Evolutionary conservation across 1,140 invertebrate species (phyloP), one percentile per base, ranked within the genome.

Genomic region (Argopecten irradians): DNA sequence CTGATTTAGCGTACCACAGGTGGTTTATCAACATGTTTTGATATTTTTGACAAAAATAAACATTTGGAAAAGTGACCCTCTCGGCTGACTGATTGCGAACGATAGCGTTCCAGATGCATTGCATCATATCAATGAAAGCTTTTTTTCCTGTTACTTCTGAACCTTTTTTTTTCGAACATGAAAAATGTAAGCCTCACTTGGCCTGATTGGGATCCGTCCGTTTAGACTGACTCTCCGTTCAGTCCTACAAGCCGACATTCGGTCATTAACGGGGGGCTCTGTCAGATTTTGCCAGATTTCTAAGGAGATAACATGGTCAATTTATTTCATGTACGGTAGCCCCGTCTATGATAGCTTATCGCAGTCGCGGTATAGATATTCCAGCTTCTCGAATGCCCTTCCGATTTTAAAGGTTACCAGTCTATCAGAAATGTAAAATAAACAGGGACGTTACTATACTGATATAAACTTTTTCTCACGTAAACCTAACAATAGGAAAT

Each of bases 311-410:
- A 71, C 55, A 71, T 71, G 55, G 55, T 71, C 55, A 71, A 71
- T 71, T 71, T 71, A 71, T 71, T 71, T 71, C 55, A 71, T 71
- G 55, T 71, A 71, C n/a, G 55, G 55, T 71, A 71, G 55, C 55
- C 55, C 22, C 28, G 55, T n/a, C 1, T n/a, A 2, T 71, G 55
- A n/a, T 71, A 71, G 5, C 22, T n/a, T 71, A 71, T 71, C 55
- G 5, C 5, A 28, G 55, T 28, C 55, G 1, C 55, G 7, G 22
- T 28, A 71, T 71, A 71, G 55, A 71, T 71, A 71, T 71, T 71
- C 55, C 55, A 71, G 55, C 22, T 71, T 71, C 11, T 71, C 55
- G 55, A n/a, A 71, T 71, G 55, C 55, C 55, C 55, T 71, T 71
- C 55, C 19, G 55, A 71, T 71, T 71, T 71, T 71, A 71, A 71